Percentiles rank a stretch among this genome's conserved stretches.
Evolutionary conservation across 1,140 invertebrate genomes (phyloP).

Genomic region (Drosophila aff.): DNA sequence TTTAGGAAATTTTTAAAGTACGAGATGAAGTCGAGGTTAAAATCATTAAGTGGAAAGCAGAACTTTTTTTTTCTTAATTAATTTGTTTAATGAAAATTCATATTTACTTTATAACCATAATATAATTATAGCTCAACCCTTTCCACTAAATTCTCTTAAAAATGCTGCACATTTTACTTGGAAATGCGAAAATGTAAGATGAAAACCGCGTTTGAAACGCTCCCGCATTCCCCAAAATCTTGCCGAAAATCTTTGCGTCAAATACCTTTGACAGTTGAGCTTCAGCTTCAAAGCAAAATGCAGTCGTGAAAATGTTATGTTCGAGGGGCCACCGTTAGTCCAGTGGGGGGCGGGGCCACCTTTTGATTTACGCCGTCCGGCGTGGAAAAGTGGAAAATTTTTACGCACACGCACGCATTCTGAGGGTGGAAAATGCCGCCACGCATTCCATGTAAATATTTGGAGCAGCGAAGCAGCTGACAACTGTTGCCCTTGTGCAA

Average conservation of each 20-base stretch:
- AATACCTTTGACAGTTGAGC: conserved; percentile 75
- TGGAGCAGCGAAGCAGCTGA: conserved; percentile 61
- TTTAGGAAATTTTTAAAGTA: neutral
- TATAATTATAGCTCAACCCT: neutral
- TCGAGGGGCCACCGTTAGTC: neutral
- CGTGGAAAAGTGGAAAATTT: conserved; percentile 79
- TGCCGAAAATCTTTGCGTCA: conserved; percentile 44
- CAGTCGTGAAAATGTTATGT: conserved; percentile 30
- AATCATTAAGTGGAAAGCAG: neutral
- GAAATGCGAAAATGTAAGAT: conserved; percentile 4
- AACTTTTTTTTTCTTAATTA: neutral
- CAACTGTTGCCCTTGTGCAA: conserved; percentile 80
- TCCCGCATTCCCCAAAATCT: conserved; percentile 45
- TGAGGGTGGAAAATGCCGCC: conserved; percentile 25
- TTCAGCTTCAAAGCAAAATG: conserved; percentile 66
- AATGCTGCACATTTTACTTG: neutral
- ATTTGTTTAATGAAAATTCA: neutral
- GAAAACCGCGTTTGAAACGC: conserved; percentile 11
- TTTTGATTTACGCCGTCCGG: conserved; percentile 76
- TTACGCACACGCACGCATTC: conserved; percentile 45
- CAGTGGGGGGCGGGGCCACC: conserved; percentile 22
- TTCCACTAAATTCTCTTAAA: neutral
- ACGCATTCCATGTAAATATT: conserved; percentile 77
- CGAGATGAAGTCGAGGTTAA: neutral
- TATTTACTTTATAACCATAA: neutral